Percentiles rank a stretch among this genome's conserved stretches.
Conservation (phyloP, 2,888 invertebrate genomes). For the Nephrotoma guestfalica region DNA sequence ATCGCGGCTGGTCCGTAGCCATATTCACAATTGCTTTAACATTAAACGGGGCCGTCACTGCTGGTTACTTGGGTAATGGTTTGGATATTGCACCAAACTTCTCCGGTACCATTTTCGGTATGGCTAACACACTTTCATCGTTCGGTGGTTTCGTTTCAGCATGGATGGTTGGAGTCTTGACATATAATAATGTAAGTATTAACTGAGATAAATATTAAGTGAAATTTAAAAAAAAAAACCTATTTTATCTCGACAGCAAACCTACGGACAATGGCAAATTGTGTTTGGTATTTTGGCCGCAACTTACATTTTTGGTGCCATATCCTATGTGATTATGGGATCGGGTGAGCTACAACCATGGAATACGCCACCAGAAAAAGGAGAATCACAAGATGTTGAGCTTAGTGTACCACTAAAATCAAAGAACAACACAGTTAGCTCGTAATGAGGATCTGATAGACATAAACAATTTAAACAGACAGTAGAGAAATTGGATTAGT, state of each 20-base stretch:
- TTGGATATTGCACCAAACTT: slow-evolving; percentile 81
- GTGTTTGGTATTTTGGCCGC: slow-evolving; percentile 67
- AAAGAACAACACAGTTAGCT: background rate
- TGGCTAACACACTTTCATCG: slow-evolving; percentile 77
- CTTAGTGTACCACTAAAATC: slow-evolving; percentile 24
- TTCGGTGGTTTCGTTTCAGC: slow-evolving; percentile 70
- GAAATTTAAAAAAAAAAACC: background rate
- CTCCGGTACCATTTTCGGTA: slow-evolving; percentile 74
- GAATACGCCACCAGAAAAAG: slow-evolving; percentile 33
- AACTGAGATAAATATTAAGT: background rate
- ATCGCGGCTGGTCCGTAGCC: slow-evolving; percentile 54
- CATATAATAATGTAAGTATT: slow-evolving; percentile 48
- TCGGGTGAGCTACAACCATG: slow-evolving; percentile 45
- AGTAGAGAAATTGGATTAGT: background rate
- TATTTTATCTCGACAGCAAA: slow-evolving; percentile 38
- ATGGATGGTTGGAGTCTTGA: slow-evolving; percentile 64
- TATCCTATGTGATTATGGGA: slow-evolving; percentile 43
- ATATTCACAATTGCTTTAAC: slow-evolving; percentile 69
- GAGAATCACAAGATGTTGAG: slow-evolving; percentile 20
- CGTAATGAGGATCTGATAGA: background rate
- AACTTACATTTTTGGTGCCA: slow-evolving; percentile 52
- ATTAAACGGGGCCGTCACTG: slow-evolving; percentile 73
- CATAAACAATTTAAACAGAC: background rate
- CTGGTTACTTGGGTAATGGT: slow-evolving; percentile 73
- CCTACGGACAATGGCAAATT: slow-evolving; percentile 61